Base-by-base conservation (phyloP, 2,888 invertebrate species). In the Fissipunctia ypsillon region DNA sequence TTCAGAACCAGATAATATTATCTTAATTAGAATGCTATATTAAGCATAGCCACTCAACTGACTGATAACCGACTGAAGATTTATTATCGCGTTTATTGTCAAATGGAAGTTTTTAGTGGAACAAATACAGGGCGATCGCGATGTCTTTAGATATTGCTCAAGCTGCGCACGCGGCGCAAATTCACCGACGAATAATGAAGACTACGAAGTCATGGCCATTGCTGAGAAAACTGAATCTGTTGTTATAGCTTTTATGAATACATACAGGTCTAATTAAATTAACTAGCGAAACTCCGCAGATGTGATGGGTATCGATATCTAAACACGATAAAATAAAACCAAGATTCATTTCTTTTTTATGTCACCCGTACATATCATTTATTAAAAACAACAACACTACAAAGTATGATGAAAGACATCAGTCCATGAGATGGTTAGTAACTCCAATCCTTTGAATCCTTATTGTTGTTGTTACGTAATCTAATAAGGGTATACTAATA, bases 381-480 rank as follows among this genome's bases (percentile, higher is more conserved):
- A 22, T 7, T 60, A 35, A 45, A 48, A 67, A 41, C 63, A 43
- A 43, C 14, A 41, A 22, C 14, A 61, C n/a, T 50, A 38, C 28
- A 76, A 45, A 65, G 28, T 31, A 76, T 78, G 77, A 78, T 76
- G 81, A 81, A 81, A 78, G 56, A 78, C 38, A 63, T 61, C 52
- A 43, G 54, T 7, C 60, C 54, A 69, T 69, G 45, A 69, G 38
- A 69, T 76, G 65, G 63, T 54, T 69, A 69, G 50, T 60, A 61
- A 69, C 65, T 41, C 16, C 59, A 60, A 41, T 56, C 25, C 35
- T 74, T 41, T 14, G 54, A 60, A 41, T 56, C 25, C 35, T 74
- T 78, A 80, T 78, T 81, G 12, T 61, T 54, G 31, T 59, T 22
- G 6, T 66, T 70, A 66, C 41, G 41, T 52, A 81, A 81, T n/a